Base-by-base conservation (phyloP, 2,113 vertebrate genomes). In the Epinephelus cyanopodus region DNA sequence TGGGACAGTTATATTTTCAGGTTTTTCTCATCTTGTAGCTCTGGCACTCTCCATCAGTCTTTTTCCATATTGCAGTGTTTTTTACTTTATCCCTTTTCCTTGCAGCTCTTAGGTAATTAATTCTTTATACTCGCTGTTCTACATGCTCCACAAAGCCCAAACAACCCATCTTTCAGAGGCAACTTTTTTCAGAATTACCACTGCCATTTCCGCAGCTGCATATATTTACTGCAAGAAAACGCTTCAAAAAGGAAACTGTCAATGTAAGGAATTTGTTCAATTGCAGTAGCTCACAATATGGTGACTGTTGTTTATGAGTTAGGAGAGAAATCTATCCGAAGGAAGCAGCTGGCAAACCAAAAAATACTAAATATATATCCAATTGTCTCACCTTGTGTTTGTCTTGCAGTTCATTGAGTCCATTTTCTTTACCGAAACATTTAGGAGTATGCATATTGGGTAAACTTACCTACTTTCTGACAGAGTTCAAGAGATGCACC, bases 81-180 rank as follows among this genome's bases (percentile, higher is more conserved):
- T 42, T 58, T 47, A 83, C 48, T 66, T 63, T 21, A 65, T 77
- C 53, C 45, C 15, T 72, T 82, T 58, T 68, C 33, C 61, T 80
- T 45, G 77, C 63, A 78, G 67, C 64, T 66, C 76, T 52, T 33
- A 63, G 65, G 67, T 70, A 80, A 84, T 91, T 79, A 74, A 91
- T 87, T 90, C 78, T 88, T 86, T 72, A 79, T 76, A 45, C 53
- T 57, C 18, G 52, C 56, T 57, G 58, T 64, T 89, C 71, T 54
- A 90, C 71, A 74, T 82, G 82, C 80, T 77, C 80, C 82, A 82
- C 61, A 78, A 85, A 83, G 71, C 77, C 58, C 15, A 70, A 83
- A 87, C 77, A 82, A 50, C 33, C 67, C 54, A 29, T 52, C 47
- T 85, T 72, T 80, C 50, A 23, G 25, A 54, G 63, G 67, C 25